These are phyloP conservation scores for Cordilura impudica DNA, from an alignment of 2,888 invertebrate species.

Conservation along the genomic window DNA sequence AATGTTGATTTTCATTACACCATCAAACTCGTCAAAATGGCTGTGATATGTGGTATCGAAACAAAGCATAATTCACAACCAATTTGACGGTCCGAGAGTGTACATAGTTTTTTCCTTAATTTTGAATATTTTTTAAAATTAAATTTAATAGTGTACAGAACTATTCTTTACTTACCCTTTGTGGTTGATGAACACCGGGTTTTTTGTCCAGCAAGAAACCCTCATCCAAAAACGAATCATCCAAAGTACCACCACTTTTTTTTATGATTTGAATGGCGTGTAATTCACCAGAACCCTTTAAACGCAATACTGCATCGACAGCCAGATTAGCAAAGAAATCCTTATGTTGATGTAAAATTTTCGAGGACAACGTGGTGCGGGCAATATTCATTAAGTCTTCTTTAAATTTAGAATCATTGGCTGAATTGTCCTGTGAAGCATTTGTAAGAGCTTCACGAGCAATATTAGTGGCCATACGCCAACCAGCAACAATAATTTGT, in stretches of 20 bases:
- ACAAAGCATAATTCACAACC: slow-evolving; percentile 78
- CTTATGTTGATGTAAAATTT: slow-evolving; percentile 97
- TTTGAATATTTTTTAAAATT: background rate
- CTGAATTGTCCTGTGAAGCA: slow-evolving; percentile 89
- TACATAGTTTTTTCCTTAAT: slow-evolving; percentile 49
- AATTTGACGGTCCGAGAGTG: slow-evolving; percentile 75
- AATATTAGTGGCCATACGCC: slow-evolving; percentile 91
- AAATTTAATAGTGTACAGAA: background rate
- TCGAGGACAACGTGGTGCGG: slow-evolving; percentile 97
- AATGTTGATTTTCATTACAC: slow-evolving; percentile 55
- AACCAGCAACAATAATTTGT: slow-evolving; percentile 97
- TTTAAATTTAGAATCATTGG: slow-evolving; percentile 86
- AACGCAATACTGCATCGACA: slow-evolving; percentile 95
- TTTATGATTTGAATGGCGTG: slow-evolving; percentile 98
- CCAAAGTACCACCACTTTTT: slow-evolving; percentile 94
- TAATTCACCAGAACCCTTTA: slow-evolving; percentile 97
- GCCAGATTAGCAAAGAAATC: slow-evolving; percentile 96
- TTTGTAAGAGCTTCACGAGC: slow-evolving; percentile 90
- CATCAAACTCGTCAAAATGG: slow-evolving; percentile 78
- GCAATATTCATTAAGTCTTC: slow-evolving; percentile 97
- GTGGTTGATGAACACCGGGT: slow-evolving; percentile 98
- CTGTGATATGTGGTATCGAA: slow-evolving; percentile 74
- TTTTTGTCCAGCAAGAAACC: slow-evolving; percentile 97
- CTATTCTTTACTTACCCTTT: slow-evolving; percentile 77
- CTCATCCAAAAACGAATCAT: slow-evolving; percentile 97